Conservation (phyloP, 2,113 vertebrate genomes). For the Stigmatopora argus region DNA sequence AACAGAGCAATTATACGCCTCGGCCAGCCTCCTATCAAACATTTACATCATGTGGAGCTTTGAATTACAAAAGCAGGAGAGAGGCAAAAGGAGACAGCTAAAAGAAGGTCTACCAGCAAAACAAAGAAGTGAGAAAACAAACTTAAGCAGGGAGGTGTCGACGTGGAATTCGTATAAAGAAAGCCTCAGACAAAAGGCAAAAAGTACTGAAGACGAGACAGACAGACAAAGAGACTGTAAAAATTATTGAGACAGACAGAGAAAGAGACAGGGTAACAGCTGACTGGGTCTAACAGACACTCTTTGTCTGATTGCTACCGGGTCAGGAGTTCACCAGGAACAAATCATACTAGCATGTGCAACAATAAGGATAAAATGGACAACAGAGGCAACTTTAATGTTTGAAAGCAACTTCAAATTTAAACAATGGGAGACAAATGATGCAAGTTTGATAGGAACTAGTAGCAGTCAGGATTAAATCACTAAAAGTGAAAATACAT, state of each 20-base stretch:
- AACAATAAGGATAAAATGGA: neutral
- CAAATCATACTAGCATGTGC: slow-evolving; percentile 14
- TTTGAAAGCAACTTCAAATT: neutral
- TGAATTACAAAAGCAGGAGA: slow-evolving; percentile 24
- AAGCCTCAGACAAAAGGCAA: slow-evolving; percentile 9
- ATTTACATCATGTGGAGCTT: slow-evolving; percentile 44
- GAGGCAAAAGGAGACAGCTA: slow-evolving; percentile 9
- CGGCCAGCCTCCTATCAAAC: slow-evolving; percentile 51
- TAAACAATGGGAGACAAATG: neutral
- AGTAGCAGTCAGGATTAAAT: too few species aligned
- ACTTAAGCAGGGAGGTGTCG: slow-evolving; percentile 3
- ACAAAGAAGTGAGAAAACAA: slow-evolving; percentile 14
- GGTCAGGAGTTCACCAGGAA: slow-evolving; percentile 55
- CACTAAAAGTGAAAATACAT: too few species aligned
- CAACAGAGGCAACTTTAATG: neutral
- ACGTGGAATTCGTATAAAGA: slow-evolving; percentile 10
- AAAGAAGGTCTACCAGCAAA: slow-evolving; percentile 8
- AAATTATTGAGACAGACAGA: slow-evolving; percentile 5
- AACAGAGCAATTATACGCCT: slow-evolving; percentile 24
- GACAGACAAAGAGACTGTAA: slow-evolving; percentile 12
- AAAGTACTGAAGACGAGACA: slow-evolving; percentile 16
- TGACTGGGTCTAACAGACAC: slow-evolving; percentile 37
- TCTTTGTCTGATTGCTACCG: slow-evolving; percentile 39
- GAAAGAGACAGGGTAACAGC: slow-evolving; percentile 15
- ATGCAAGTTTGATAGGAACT: neutral